phyloP scores from a whole-genome alignment of 2,797 vertebrate genomes.

The Dryobates pubescens region DNA sequence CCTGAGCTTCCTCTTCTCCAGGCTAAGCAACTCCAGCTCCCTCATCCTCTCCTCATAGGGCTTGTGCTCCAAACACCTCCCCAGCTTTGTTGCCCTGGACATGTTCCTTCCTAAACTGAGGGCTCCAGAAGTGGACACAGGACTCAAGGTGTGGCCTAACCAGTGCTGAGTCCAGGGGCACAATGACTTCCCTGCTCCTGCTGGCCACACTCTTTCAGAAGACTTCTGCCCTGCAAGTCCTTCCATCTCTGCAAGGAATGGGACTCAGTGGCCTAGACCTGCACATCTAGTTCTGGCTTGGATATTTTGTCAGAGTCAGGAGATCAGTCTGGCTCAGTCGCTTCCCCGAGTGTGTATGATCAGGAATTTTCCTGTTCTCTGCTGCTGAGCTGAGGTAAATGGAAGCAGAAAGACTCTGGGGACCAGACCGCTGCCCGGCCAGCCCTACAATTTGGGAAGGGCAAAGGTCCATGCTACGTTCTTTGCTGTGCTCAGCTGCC shows the following conservation, averaged over 20 bases:
- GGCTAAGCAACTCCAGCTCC: no score
- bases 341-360: not conserved
- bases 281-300: not conserved
- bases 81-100: no score
- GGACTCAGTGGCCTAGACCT: not conserved
- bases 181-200: no score
- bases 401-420: not conserved
- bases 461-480: not conserved
- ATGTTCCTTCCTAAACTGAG: no score
- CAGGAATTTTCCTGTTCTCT: conserved; percentile 9
- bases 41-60: no score
- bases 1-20: no score
- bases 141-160: no score
- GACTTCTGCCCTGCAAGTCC: not conserved
- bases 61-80: no score
- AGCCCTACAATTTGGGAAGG: conserved; percentile 42
- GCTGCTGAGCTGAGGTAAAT: not conserved
- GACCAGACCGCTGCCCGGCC: not conserved
- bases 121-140: no score
- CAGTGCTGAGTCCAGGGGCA: no score
- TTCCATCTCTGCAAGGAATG: not conserved
- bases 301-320: not conserved
- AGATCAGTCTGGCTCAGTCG: not conserved
- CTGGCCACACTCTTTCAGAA: not conserved
- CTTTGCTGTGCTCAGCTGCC: not conserved